Conservation (phyloP, 2,113 vertebrate species). For the Oreocharis arfaki region DNA sequence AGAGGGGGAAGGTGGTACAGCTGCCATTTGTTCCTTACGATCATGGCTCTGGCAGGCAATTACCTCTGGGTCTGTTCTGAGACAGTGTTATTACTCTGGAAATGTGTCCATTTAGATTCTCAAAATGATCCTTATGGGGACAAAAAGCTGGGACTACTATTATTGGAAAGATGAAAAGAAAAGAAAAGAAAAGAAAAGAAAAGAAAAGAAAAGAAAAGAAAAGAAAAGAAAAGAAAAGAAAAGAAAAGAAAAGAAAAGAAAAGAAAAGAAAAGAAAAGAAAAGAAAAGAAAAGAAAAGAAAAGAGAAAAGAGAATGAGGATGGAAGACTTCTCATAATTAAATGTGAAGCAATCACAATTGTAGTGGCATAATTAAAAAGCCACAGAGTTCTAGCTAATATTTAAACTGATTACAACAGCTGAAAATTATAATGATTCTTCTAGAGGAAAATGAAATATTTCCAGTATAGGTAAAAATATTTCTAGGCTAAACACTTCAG, state of each 20-base stretch:
- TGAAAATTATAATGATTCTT: background rate
- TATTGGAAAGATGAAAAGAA: background rate
- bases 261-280: background rate
- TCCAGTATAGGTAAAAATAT: background rate
- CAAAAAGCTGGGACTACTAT: background rate
- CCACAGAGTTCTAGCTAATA: background rate
- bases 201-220: too few species aligned
- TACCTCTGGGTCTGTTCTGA: background rate
- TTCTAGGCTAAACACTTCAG: background rate
- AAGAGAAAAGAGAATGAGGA: background rate
- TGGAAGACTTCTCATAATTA: background rate
- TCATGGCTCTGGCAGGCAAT: background rate
- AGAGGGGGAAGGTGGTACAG: accelerated
- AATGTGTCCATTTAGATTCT: background rate
- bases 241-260: background rate
- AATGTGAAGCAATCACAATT: background rate
- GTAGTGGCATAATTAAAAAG: background rate
- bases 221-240: background rate
- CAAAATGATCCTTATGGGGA: background rate
- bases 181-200: background rate
- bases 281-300: background rate
- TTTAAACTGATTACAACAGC: background rate
- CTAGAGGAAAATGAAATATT: background rate
- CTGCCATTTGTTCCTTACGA: background rate
- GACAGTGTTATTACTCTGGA: background rate